Conservation (phyloP, 2,888 invertebrate genomes). For the Drosophila tripunctata region DNA sequence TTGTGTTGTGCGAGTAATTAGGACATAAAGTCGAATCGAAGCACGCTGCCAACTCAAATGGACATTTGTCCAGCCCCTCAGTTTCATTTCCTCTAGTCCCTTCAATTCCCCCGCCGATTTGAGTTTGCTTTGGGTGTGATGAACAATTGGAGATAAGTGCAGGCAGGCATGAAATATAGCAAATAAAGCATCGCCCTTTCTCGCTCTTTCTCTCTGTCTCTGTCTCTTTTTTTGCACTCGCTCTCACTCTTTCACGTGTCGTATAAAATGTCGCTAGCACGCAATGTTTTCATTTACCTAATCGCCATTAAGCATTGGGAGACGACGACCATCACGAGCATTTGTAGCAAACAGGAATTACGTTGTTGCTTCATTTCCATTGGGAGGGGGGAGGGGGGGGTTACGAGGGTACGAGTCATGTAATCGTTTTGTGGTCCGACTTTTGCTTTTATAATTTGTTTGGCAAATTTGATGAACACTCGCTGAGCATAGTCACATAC, state of each 20-base stretch:
- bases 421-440: conserved; percentile 66
- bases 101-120: neutral
- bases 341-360: conserved; percentile 54
- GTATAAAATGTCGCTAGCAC: conserved; percentile 73
- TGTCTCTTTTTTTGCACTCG: neutral
- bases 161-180: conserved; percentile 78
- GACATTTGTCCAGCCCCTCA: conserved; percentile 54
- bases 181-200: conserved; percentile 61
- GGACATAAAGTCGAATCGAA: conserved; percentile 73
- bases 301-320: conserved; percentile 67
- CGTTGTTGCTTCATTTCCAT: conserved; percentile 41
- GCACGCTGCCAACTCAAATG: conserved; percentile 61
- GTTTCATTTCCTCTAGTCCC: neutral
- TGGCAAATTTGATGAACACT: conserved; percentile 56
- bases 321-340: too few relatives aligned
- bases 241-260: neutral
- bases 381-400: too few relatives aligned
- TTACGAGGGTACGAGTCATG: conserved; percentile 48
- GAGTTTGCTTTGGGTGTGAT: conserved; percentile 48
- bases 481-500: neutral
- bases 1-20: conserved; percentile 76
- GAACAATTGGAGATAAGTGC: conserved; percentile 77
- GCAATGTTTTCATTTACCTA: conserved; percentile 80
- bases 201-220: neutral
- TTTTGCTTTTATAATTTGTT: conserved; percentile 59